Evolutionary conservation across 2,113 vertebrate genomes (phyloP).

Genomic region (Chaenocephalus aceratus): DNA sequence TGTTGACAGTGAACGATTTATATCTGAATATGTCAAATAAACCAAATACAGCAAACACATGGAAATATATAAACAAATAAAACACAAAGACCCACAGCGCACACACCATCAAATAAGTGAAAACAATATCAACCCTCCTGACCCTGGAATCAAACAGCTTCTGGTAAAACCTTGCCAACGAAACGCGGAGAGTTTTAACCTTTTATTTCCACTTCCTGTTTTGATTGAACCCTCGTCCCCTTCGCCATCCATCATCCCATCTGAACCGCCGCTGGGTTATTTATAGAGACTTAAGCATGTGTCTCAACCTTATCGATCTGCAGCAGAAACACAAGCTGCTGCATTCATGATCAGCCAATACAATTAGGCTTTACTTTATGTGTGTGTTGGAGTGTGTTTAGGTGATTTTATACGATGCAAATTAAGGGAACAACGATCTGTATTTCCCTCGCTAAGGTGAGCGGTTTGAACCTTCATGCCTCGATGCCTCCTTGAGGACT

Average conservation of each 20-base stretch:
- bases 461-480: not conserved
- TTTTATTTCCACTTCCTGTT: conserved; percentile 30
- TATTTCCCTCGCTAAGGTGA: not conserved
- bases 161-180: conserved; percentile 24
- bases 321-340: conserved; percentile 33
- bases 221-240: not conserved
- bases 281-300: conserved; percentile 50
- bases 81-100: too few relatives aligned
- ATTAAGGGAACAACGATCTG: not conserved
- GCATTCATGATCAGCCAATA: conserved; percentile 38
- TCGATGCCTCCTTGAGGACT: not conserved
- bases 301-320: conserved; percentile 60
- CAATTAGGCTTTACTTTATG: conserved; percentile 20
- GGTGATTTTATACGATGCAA: not conserved
- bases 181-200: conserved; percentile 21
- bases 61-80: too few relatives aligned
- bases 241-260: conserved; percentile 28
- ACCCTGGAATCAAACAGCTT: conserved; percentile 18
- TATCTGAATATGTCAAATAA: too few relatives aligned
- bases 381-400: conserved; percentile 1
- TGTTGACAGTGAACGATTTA: too few relatives aligned
- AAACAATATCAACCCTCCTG: too few relatives aligned
- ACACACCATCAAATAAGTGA: too few relatives aligned
- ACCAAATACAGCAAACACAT: too few relatives aligned
- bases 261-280: conserved; percentile 42